Conservation (phyloP, 1,140 invertebrate genomes). For the Drosophila kikkawai region DNA sequence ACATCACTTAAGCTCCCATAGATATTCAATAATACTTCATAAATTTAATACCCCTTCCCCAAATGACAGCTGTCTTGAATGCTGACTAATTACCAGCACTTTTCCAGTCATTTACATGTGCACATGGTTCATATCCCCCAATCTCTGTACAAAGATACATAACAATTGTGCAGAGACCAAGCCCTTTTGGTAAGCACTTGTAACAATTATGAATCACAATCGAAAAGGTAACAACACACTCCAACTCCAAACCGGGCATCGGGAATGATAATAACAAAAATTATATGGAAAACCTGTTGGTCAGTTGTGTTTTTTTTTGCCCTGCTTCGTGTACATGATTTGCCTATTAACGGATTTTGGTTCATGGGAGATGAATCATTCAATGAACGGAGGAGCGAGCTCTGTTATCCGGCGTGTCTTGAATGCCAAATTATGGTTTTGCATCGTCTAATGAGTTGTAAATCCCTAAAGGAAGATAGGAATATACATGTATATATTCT, state of each 20-base stretch:
- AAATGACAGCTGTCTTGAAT: conserved; percentile 35
- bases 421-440: conserved; percentile 64
- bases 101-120: conserved; percentile 61
- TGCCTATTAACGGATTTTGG: conserved; percentile 71
- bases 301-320: conserved; percentile 28
- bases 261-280: conserved; percentile 51
- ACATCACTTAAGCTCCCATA: background rate
- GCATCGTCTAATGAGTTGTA: conserved; percentile 61
- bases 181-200: conserved; percentile 79
- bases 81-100: conserved; percentile 72
- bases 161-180: conserved; percentile 73
- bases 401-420: conserved; percentile 49
- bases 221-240: conserved; percentile 70
- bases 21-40: conserved; percentile 4
- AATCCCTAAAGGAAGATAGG: conserved; percentile 44
- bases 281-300: conserved; percentile 70
- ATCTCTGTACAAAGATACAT: conserved; percentile 43
- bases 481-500: conserved; percentile 18
- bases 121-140: conserved; percentile 40
- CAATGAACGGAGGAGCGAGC: conserved; percentile 19
- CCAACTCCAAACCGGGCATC: conserved; percentile 15
- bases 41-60: background rate
- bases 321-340: conserved; percentile 58
- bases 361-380: conserved; percentile 54
- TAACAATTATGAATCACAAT: conserved; percentile 83